Percentiles rank a stretch among this genome's conserved stretches.
These are phyloP conservation scores for Catalaphyllia jardinei DNA, from an alignment of 64 coral and sea anemone genomes.

Conservation along the genomic window DNA sequence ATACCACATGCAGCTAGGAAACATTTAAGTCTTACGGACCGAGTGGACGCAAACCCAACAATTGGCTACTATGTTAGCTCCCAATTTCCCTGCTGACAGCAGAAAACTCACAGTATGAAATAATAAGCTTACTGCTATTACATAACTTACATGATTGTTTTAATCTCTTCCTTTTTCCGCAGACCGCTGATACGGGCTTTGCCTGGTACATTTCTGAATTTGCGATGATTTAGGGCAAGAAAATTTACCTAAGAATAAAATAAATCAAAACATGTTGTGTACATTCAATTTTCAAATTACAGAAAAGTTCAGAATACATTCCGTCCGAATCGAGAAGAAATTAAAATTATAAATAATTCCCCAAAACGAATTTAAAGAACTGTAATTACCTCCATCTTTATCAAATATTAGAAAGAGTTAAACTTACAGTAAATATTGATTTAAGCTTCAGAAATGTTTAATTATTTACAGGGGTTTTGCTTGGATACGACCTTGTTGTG, in stretches of 20 bases:
- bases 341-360: neutral
- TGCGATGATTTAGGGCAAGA: conserved; percentile 35
- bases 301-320: no score
- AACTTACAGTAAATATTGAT: neutral
- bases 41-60: no score
- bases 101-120: no score
- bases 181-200: conserved; percentile 16
- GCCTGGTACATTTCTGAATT: neutral
- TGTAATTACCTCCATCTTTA: neutral
- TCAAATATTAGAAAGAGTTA: neutral
- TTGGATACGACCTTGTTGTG: neutral
- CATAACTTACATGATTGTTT: conserved; percentile 27
- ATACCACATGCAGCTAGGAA: no score
- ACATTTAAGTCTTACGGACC: no score
- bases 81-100: no score
- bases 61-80: no score
- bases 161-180: conserved; percentile 33
- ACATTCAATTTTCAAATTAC: neutral
- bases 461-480: neutral
- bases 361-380: neutral
- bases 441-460: neutral
- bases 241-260: conserved; percentile 12
- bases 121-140: no score
- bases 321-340: no score
- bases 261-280: neutral